Conservation (phyloP, 2,888 invertebrate genomes). For the Nymphalis polychloros region DNA sequence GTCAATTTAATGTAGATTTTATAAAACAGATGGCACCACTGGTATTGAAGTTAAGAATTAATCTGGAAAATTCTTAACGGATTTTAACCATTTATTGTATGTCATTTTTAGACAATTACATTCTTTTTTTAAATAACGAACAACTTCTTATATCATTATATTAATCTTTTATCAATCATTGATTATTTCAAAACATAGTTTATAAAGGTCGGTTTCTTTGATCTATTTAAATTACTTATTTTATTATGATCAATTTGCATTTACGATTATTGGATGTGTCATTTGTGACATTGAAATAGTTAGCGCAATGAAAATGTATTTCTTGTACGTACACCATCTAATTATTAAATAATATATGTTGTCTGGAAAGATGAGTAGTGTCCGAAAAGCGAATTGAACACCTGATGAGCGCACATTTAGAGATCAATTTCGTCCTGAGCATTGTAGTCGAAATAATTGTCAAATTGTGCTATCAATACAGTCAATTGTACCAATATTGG, state of each 20-base stretch:
- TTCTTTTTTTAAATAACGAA: no score
- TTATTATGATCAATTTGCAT: conserved; percentile 7
- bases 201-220: conserved; percentile 4
- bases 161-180: no score
- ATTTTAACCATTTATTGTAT: background rate
- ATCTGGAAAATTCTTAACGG: background rate
- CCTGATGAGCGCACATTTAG: no score
- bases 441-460: no score
- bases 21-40: conserved; percentile 23
- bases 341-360: no score
- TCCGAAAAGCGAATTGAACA: no score
- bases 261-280: background rate
- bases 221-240: conserved; percentile 1
- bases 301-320: conserved; percentile 5
- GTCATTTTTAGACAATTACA: no score
- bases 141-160: no score
- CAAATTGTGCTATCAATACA: no score
- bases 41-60: background rate
- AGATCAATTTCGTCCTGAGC: no score
- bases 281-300: conserved; percentile 23
- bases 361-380: no score
- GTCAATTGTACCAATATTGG: no score
- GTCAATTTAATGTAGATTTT: conserved; percentile 14
- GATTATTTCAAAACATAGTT: background rate
- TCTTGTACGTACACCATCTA: background rate